Percentiles rank a stretch among this genome's conserved stretches.
Conservation (phyloP, 1,140 invertebrate species). For the Ooceraea biroi region DNA sequence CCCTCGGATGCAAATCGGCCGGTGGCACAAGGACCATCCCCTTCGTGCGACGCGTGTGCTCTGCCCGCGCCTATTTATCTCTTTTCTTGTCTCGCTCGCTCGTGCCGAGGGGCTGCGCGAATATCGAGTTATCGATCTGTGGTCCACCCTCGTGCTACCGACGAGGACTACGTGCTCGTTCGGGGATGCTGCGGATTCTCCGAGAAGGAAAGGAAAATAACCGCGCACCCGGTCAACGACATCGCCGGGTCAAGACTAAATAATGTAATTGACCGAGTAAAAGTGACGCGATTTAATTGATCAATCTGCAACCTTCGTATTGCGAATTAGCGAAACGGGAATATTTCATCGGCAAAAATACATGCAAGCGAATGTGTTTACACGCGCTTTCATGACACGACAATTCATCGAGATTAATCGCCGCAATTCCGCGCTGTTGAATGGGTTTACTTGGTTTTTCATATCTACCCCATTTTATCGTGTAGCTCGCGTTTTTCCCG, state of each 20-base stretch:
- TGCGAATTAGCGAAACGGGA: not conserved
- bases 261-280: not conserved
- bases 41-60: slow-evolving; percentile 1
- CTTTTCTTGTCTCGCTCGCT: slow-evolving; percentile 30
- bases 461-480: slow-evolving; percentile 32
- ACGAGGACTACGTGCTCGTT: slow-evolving; percentile 34
- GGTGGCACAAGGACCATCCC: slow-evolving; percentile 49
- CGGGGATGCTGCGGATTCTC: slow-evolving; percentile 36
- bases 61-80: slow-evolving; percentile 39
- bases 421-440: not conserved
- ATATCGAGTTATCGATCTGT: slow-evolving; percentile 71
- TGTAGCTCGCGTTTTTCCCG: slow-evolving; percentile 1
- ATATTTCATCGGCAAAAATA: not conserved
- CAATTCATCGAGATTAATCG: not conserved
- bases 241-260: not conserved
- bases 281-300: not conserved
- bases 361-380: too few relatives aligned
- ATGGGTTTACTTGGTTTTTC: slow-evolving; percentile 30
- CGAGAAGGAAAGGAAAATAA: slow-evolving; percentile 48
- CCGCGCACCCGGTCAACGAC: not conserved
- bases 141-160: slow-evolving; percentile 53
- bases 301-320: not conserved
- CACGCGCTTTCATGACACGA: not conserved
- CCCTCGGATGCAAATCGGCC: slow-evolving; percentile 66
- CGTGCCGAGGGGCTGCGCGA: slow-evolving; percentile 50